Evolutionary conservation across 2,797 vertebrate genomes (phyloP).

Genomic region (Syngnathus acus): DNA sequence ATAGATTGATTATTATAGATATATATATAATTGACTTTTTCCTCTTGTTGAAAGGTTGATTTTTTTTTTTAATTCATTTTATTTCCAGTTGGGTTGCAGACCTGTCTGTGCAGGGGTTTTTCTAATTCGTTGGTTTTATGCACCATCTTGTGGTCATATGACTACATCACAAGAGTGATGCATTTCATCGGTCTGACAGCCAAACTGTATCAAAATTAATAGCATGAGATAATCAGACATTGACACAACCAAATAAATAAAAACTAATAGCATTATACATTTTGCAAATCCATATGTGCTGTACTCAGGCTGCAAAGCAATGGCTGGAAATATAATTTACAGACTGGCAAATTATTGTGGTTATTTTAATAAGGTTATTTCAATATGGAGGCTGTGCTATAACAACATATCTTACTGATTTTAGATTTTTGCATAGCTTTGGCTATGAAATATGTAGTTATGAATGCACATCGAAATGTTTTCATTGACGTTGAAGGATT

Average conservation of each 20-base stretch:
- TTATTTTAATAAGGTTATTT: neutral
- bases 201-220: neutral
- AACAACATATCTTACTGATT: neutral
- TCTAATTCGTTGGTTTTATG: neutral
- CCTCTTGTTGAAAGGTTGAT: neutral
- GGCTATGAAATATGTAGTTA: too few species aligned
- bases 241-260: neutral
- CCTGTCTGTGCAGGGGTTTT: neutral
- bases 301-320: too few species aligned
- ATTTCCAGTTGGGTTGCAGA: neutral
- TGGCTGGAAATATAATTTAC: too few species aligned
- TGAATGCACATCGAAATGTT: neutral
- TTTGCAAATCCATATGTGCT: neutral
- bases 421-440: neutral
- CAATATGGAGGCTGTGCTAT: neutral
- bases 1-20: too few species aligned
- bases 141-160: constrained; percentile 1
- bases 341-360: neutral
- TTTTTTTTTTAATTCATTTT: neutral
- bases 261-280: neutral
- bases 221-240: neutral
- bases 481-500: neutral
- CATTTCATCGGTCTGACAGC: neutral
- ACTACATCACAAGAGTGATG: neutral
- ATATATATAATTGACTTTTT: too few species aligned